Percentiles rank a stretch among this genome's conserved stretches.
Conservation (phyloP, 2,888 invertebrate species). For the Himalopsyche tibetana region DNA sequence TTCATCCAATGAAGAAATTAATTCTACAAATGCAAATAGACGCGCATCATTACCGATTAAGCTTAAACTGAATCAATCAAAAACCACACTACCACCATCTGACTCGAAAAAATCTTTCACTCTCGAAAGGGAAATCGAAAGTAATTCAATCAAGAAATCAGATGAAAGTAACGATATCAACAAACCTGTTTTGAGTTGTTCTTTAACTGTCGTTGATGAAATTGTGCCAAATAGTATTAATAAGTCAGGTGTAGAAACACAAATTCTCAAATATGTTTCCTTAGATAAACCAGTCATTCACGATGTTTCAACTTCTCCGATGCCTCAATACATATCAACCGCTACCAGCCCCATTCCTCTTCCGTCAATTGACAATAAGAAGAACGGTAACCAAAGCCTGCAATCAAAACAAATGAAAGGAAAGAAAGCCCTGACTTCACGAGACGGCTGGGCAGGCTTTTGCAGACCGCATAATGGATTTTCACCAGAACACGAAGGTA, state of each 20-base stretch:
- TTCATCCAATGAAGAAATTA: constrained; percentile 72
- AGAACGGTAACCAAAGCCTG: constrained; percentile 3
- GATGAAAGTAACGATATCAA: constrained; percentile 47
- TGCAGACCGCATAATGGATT: constrained; percentile 63
- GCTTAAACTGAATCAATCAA: constrained; percentile 51
- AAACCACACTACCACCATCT: constrained; percentile 52
- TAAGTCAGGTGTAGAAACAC: constrained; percentile 30
- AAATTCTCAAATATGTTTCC: neutral
- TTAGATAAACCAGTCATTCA: constrained; percentile 50
- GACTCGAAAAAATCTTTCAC: constrained; percentile 47
- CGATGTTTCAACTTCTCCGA: constrained; percentile 65
- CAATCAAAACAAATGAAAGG: constrained; percentile 61
- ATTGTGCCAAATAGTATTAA: constrained; percentile 47
- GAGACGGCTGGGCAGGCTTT: constrained; percentile 66
- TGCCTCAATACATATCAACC: constrained; percentile 64
- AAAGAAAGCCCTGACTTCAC: constrained; percentile 65
- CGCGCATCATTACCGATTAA: constrained; percentile 69
- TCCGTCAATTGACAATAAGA: constrained; percentile 14
- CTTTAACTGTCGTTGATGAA: constrained; percentile 5
- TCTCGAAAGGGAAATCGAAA: neutral
- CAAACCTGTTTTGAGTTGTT: constrained; percentile 19
- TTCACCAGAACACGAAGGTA: constrained; percentile 65
- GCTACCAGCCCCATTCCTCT: constrained; percentile 66
- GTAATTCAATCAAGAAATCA: constrained; percentile 37
- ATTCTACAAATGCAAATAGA: constrained; percentile 67